Percentiles rank a stretch among this genome's conserved stretches.
Evolutionary conservation across 2,113 vertebrate genomes (phyloP).

Genomic region (Pteropus alecto): DNA sequence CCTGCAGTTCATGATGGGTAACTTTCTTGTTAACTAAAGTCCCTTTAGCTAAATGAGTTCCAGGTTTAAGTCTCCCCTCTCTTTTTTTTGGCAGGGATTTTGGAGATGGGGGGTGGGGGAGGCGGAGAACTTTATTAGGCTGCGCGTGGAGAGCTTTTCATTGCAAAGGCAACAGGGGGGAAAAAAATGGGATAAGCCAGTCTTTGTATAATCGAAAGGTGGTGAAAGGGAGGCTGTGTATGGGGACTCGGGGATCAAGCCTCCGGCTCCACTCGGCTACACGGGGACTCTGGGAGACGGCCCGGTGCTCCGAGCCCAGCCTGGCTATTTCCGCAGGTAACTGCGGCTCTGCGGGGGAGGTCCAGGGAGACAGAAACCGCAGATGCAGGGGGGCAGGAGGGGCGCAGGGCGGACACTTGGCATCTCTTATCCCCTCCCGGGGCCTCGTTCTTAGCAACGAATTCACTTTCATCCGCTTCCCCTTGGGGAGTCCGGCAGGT

Average conservation of each 20-base stretch:
- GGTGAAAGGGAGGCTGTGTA: slow-evolving; percentile 92
- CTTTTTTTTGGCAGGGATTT: slow-evolving; percentile 78
- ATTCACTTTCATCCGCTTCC: accelerated
- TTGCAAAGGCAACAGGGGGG: slow-evolving; percentile 82
- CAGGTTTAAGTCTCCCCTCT: slow-evolving; percentile 81
- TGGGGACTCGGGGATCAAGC: slow-evolving; percentile 85
- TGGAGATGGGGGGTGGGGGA: slow-evolving; percentile 76
- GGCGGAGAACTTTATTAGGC: slow-evolving; percentile 87
- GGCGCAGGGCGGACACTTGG: not conserved
- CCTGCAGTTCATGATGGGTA: slow-evolving; percentile 88
- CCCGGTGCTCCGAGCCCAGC: slow-evolving; percentile 69
- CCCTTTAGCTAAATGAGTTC: slow-evolving; percentile 89
- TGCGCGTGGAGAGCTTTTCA: slow-evolving; percentile 86
- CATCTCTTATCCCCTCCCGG: not conserved
- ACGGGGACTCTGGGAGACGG: slow-evolving; percentile 79
- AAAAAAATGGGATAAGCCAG: slow-evolving; percentile 88
- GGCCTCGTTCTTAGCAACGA: not conserved
- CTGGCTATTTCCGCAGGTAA: slow-evolving; percentile 83
- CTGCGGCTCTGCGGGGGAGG: slow-evolving; percentile 69
- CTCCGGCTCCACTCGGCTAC: slow-evolving; percentile 89
- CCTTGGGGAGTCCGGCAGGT: not conserved
- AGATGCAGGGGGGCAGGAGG: not conserved
- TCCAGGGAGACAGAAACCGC: slow-evolving; percentile 74
- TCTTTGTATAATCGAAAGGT: slow-evolving; percentile 93
- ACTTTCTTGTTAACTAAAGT: slow-evolving; percentile 89